Conservation (phyloP, 2,888 invertebrate genomes). For the Imbricaverruca yamaguchii region DNA sequence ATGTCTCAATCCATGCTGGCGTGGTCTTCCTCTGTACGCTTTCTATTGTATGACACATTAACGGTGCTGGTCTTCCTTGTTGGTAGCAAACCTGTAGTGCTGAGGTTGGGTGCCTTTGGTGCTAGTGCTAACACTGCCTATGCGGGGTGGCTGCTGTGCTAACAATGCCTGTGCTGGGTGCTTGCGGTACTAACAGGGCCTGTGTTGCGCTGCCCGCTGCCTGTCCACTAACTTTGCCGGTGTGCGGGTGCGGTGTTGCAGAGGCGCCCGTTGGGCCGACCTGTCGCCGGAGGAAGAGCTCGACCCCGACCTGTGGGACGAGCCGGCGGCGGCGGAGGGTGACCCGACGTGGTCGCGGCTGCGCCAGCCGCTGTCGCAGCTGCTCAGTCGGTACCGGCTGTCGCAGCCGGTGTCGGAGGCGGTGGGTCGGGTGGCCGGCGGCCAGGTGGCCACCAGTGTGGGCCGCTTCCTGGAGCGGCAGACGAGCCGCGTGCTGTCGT, state of each 20-base stretch:
- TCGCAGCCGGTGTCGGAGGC: constrained; percentile 8
- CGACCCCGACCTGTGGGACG: not conserved
- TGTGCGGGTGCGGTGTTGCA: not conserved
- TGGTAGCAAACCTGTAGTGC: no score
- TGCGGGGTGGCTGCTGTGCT: no score
- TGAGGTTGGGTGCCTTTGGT: no score
- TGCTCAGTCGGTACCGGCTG: not conserved
- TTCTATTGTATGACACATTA: no score
- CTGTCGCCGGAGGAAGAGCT: not conserved
- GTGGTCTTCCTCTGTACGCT: no score
- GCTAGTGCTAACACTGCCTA: no score
- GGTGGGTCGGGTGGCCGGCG: not conserved
- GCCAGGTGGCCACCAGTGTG: not conserved
- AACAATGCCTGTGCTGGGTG: no score
- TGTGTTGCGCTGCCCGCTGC: not conserved
- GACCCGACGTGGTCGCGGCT: not conserved
- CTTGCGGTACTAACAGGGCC: not conserved
- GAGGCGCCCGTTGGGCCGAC: not conserved
- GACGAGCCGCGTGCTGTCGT: constrained; percentile 14
- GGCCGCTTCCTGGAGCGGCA: constrained; percentile 15
- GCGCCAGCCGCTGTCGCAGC: constrained; percentile 6
- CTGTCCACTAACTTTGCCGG: not conserved
- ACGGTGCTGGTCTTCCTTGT: no score
- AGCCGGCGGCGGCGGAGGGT: not conserved
- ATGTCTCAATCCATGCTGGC: no score